phyloP scores from a whole-genome alignment of 92 coral and sea anemone species.

The Diadumene lineata region DNA sequence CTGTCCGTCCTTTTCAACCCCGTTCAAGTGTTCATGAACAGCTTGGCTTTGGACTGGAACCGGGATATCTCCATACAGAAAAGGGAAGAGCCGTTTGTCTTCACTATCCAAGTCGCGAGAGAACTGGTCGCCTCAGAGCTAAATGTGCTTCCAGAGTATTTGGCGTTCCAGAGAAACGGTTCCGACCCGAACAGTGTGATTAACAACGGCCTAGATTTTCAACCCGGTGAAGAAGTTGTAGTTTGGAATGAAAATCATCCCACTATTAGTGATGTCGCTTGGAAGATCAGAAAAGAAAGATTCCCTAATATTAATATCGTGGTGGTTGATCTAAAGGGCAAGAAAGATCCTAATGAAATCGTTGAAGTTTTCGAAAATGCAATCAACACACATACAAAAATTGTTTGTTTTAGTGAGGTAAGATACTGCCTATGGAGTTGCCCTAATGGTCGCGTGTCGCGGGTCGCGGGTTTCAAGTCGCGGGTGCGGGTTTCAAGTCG shows the following conservation, averaged over 20 bases:
- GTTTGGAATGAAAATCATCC: constrained; percentile 70
- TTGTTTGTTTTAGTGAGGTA: constrained; percentile 41
- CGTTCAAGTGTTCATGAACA: constrained; percentile 46
- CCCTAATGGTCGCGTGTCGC: no score
- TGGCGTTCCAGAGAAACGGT: constrained; percentile 52
- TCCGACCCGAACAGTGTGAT: constrained; percentile 58
- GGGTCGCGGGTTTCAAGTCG: not conserved
- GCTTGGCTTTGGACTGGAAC: constrained; percentile 52
- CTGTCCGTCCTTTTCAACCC: constrained; percentile 34
- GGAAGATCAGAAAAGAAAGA: constrained; percentile 51
- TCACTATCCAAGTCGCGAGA: constrained; percentile 47
- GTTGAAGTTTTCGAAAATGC: constrained; percentile 32
- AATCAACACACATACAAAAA: constrained; percentile 33
- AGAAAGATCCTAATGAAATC: constrained; percentile 28
- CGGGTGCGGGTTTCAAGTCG: not conserved
- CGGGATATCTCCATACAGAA: constrained; percentile 68
- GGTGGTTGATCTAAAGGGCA: constrained; percentile 34
- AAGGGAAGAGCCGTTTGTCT: constrained; percentile 41
- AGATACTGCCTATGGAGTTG: no score
- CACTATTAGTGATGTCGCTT: constrained; percentile 36
- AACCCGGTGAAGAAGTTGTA: constrained; percentile 36
- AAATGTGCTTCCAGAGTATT: constrained; percentile 29
- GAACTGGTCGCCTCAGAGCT: constrained; percentile 50
- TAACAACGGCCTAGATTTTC: constrained; percentile 55
- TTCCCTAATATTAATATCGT: constrained; percentile 34